Evolutionary conservation across 1,140 invertebrate species (phyloP), one percentile per base, ranked within the genome.

Genomic region (Cheumatopsyche charites): DNA sequence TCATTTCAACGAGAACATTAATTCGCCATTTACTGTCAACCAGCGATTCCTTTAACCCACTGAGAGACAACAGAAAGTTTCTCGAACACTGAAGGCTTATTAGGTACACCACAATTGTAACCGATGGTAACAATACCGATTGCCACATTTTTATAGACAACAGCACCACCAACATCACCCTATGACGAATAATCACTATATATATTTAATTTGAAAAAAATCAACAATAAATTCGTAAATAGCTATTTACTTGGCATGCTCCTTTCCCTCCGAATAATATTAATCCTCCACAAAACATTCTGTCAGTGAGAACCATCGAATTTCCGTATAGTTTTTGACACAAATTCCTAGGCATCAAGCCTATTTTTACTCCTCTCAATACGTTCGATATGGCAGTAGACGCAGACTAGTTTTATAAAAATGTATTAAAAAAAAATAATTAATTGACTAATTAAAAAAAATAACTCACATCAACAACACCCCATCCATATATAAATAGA

Each of bases 221-320:
- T 5, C 9, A 42, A 62, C 17, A 29, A 21, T 42, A 1, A 63
- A 5, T 2, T 63, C 15, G 1, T 26, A n/a, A 3, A n/a, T 26
- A 26, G 1, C 29, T 43, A 17, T 23, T 62, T 67, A 85, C 83
- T 81, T 82, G 80, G 78, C 82, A 85, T 25, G 81, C 80, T 25
- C 82, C 83, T 3, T 82, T 82, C 5, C 82, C 82, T 43, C 82
- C 82, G 1, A 85, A 81, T 9, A 84, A 76, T 70, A 85, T 81
- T 70, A 82, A 81, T 67, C 83, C 82, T 0, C 79, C 82, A 62
- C 83, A 85, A 73, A 85, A 84, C 82, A 84, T 84, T 67, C 82
- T 80, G 19, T 73, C 73, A 0, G 82, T 84, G 11, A 84, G 76
- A 0, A 81, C 77, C 1, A 82, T 75, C 0, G 80, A 78, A 36